phyloP scores from a whole-genome alignment of 2,113 vertebrate species.

The Bos taurus region ARS-UCD2.0 NC_037345.1:18501001-18501500 shows the following conservation, averaged over 20 bases:
- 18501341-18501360: too few relatives aligned
- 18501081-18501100: background rate
- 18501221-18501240: background rate
- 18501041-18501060: background rate
- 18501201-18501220: background rate
- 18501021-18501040: background rate
- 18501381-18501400: background rate
- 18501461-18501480: background rate
- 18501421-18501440: background rate
- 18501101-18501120: background rate
- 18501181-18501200: background rate
- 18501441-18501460: background rate
- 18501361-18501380: background rate
- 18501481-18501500: background rate
- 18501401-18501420: background rate
- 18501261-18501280: background rate
- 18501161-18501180: background rate
- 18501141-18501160: background rate
- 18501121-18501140: background rate
- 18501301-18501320: background rate
- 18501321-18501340: background rate
- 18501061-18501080: background rate
- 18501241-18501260: rapidly evolving
- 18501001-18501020: background rate
- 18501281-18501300: background rate